Evolutionary conservation across 2,797 vertebrate genomes (phyloP), one percentile per base, ranked within the genome.

Genomic region (Serranus cabrilla): DNA sequence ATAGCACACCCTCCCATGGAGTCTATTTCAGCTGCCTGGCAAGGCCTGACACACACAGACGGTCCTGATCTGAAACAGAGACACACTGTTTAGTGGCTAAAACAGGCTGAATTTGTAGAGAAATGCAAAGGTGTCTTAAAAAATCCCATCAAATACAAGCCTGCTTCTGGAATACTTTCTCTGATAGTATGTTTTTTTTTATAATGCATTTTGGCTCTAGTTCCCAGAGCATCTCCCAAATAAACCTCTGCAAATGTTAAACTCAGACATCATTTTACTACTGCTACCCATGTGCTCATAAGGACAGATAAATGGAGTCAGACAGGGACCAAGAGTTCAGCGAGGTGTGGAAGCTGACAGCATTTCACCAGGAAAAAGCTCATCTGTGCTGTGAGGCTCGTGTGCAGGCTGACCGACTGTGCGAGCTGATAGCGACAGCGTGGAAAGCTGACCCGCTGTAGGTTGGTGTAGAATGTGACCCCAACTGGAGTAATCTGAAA

Each of bases 401-500:
- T 61, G 77, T 56, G 81, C 72, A 83, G 62, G 27, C 76, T 34
- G 71, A 50, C 60, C 45, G 27, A 64, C 65, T 63, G 62, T 64
- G 57, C 20, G 14, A 46, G 71, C 67, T 82, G 89, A 81, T 76
- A 84, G 82, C 46, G 46, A 59, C 84, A 12, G 82, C 20, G 57
- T 85, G 76, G 90, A 90, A 89, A 91, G 85, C 90, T 89, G 89
- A 92, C 89, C 90, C 79, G 65, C 81, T 87, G 88, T 79, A 89
- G 86, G 89, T 82, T 90, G 88, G 87, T 91, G 90, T 91, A 89
- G 91, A 94, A 93, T 93, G 92, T 94, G 93, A 94, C 91, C 92
- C 91, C 91, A 92, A 92, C 90, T 86, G 90, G 84, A 91, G 91
- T 94, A 94, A 94, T 94, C 93, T 94, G 93, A 93, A 94, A 94